Conservation (phyloP, 2,113 vertebrate species). For the Cynopterus brachyotis region DNA sequence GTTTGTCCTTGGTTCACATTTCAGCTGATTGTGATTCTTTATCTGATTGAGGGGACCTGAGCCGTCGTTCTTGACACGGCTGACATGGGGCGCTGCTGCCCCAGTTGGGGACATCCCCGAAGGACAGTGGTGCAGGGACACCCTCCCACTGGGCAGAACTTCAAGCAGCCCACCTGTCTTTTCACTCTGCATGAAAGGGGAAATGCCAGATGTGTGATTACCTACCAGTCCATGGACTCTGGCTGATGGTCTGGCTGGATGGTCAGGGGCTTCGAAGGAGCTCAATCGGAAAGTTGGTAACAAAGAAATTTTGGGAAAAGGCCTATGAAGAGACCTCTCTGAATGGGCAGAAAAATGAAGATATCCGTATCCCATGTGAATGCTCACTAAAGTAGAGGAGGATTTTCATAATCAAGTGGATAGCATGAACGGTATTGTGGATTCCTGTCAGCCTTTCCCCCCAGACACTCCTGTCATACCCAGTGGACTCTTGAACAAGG, state of each 20-base stretch:
- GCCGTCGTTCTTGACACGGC: too few species aligned
- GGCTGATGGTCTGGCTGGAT: background rate
- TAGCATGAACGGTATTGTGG: too few species aligned
- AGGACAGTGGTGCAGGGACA: background rate
- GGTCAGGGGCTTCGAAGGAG: background rate
- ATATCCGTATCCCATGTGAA: background rate
- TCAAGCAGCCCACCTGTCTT: background rate
- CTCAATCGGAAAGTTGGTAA: background rate
- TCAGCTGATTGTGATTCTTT: too few species aligned
- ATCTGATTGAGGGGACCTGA: too few species aligned
- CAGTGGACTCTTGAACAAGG: background rate
- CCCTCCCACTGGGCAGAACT: too few species aligned
- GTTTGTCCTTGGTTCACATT: too few species aligned
- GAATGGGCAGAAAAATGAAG: background rate
- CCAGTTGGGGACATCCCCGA: background rate
- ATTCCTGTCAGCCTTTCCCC: background rate
- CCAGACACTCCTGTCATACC: background rate
- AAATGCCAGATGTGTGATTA: background rate
- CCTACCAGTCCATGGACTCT: background rate
- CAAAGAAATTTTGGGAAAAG: background rate
- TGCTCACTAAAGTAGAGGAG: background rate
- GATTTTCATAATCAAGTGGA: background rate
- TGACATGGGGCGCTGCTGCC: too few species aligned
- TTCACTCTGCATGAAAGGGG: background rate
- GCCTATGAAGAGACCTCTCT: background rate